Evolutionary conservation across 2,888 invertebrate species (phyloP).

Genomic region (Choristoneura rosaceana): DNA sequence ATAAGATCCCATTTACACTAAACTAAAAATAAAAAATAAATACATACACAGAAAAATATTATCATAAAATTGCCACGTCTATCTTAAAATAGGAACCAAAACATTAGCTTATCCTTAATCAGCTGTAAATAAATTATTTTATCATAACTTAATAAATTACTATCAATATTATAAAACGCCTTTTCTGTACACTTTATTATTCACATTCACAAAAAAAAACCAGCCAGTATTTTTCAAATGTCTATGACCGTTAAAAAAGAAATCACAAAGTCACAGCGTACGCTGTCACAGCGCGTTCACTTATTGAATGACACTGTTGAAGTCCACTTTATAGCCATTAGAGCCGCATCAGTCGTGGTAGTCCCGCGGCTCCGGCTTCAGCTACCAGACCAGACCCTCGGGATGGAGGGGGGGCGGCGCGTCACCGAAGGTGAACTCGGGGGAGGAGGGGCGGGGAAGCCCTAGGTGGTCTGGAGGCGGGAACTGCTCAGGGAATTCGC

Average conservation of each 20-base stretch:
- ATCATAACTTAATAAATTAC: conserved; percentile 68
- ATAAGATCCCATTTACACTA: conserved; percentile 47
- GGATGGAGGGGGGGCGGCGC: conserved; percentile 81
- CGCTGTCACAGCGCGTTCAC: conserved; percentile 43
- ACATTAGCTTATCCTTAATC: conserved; percentile 57
- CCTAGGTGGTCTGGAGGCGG: conserved; percentile 88
- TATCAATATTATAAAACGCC: conserved; percentile 62
- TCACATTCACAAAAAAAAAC: conserved; percentile 45
- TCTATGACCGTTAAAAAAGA: conserved; percentile 39
- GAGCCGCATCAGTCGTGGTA: conserved; percentile 86
- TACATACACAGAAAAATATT: conserved; percentile 72
- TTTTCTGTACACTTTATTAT: conserved; percentile 70
- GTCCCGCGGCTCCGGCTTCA: conserved; percentile 86
- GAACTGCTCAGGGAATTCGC: conserved; percentile 83
- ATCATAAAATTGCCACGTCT: conserved; percentile 60
- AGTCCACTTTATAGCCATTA: conserved; percentile 79
- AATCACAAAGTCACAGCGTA: conserved; percentile 39
- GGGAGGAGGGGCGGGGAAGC: conserved; percentile 90
- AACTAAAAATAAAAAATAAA: conserved; percentile 66
- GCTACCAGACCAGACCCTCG: conserved; percentile 84
- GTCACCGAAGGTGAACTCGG: conserved; percentile 88
- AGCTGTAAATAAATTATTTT: conserved; percentile 77
- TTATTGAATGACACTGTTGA: conserved; percentile 58
- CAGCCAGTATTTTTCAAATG: conserved; percentile 42
- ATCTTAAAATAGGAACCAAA: conserved; percentile 85